These are phyloP conservation scores for Bufo gargarizans DNA, from an alignment of 2,113 vertebrate species.

Conservation along the genomic window DNA sequence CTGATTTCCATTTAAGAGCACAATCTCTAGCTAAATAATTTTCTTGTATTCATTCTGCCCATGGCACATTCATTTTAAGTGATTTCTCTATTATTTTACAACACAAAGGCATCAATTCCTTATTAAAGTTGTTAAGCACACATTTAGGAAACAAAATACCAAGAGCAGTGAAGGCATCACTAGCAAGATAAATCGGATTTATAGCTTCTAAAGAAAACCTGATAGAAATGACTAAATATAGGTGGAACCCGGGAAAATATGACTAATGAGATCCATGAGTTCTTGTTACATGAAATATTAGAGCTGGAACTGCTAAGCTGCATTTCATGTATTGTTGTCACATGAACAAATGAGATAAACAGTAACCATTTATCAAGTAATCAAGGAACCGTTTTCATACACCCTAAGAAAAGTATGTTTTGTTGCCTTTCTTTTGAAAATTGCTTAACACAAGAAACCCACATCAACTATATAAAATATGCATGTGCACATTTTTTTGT, in stretches of 20 bases:
- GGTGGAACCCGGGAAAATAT: constrained; percentile 28
- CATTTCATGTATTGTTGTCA: constrained; percentile 52
- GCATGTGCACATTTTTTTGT: not conserved
- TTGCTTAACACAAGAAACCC: not conserved
- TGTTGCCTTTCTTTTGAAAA: not conserved
- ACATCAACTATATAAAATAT: constrained; percentile 11
- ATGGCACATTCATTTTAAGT: not conserved
- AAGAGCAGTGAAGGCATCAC: not conserved
- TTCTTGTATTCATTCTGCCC: not conserved
- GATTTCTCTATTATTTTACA: not conserved
- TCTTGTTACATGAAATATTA: constrained; percentile 47
- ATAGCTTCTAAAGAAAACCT: not conserved
- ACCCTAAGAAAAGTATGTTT: not conserved
- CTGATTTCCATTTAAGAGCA: not conserved
- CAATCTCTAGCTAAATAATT: not conserved
- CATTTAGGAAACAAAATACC: not conserved
- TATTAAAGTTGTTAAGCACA: not conserved
- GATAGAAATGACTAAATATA: constrained; percentile 25
- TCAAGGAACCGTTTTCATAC: not conserved
- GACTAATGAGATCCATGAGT: constrained; percentile 46
- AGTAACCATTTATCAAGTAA: constrained; percentile 50
- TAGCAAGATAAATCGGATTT: not conserved
- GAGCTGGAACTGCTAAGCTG: constrained; percentile 33
- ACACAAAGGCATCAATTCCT: not conserved
- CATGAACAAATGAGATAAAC: constrained; percentile 56